Base-by-base conservation (phyloP, 2,888 invertebrate species). In the Leistus spinibarbis region DNA sequence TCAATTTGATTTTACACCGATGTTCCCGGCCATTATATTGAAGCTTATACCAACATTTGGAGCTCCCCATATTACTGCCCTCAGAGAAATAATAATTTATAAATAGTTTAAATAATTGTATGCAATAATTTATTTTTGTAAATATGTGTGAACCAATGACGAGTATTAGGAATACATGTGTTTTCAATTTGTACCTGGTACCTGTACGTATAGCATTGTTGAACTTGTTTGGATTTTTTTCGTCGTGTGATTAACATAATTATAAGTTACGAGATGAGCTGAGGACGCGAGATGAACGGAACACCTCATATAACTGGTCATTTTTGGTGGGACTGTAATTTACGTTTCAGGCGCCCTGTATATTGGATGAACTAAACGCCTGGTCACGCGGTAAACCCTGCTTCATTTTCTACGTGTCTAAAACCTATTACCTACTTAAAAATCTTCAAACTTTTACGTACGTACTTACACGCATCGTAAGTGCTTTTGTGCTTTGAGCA, bases 201-300 rank as follows among this genome's bases (percentile, higher is more conserved):
- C 40, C 40, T 40, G 3, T 40, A 40, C 40, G 10, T 40, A 40
- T 40, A 13, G 40, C 40, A 40, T 40, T 40, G 40, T 40, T 40
- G 40, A 40, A 40, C 40, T 40, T 40, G 40, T 40, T 40, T 40
- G 40, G 40, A 40, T 40, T 40, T 40, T 40, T 40, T 71, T 72
- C 66, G 72, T 66, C 66, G 27, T 56, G 24, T 72, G 72, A 72
- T 72, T 72, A 72, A 66, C 72, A 72, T 72, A 72, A 72, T 72
- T 65, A 72, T 54, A 56, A 24, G 72, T 72, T 72, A 66, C 63
- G 53, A 40, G 40, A 62, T 69, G 66, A 27, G 72, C 57, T 56
- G 72, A 24, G 66, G 66, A 72, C 65, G 65, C 65, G 57, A 54
- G 22, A 54, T 16, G 57, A 65, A 40, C 57, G 66, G 66, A 72